Percentiles rank a stretch among this genome's conserved stretches.
Evolutionary conservation across 2,113 vertebrate genomes (phyloP).

Genomic region (Carettochelys insculpta): DNA sequence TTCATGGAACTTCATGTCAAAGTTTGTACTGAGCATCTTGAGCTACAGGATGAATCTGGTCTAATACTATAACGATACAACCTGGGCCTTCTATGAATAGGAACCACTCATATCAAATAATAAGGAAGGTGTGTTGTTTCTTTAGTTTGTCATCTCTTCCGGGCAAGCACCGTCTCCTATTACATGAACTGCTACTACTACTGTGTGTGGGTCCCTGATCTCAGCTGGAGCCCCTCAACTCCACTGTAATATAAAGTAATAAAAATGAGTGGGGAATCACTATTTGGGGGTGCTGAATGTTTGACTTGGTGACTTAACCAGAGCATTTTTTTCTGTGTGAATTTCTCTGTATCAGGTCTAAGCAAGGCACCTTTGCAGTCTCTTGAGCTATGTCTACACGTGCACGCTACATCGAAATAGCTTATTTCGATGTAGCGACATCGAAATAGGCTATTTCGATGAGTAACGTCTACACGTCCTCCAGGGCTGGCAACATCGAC

Average conservation of each 20-base stretch:
- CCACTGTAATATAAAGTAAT: not conserved
- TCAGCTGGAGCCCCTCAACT: not conserved
- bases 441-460: too few species aligned
- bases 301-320: not conserved
- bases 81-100: not conserved
- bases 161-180: not conserved
- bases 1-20: not conserved
- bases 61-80: not conserved
- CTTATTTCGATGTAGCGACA: too few species aligned
- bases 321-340: not conserved
- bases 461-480: too few species aligned
- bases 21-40: not conserved
- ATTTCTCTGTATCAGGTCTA: not conserved
- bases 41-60: not conserved
- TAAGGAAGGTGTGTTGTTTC: rapidly evolving
- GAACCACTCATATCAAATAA: not conserved
- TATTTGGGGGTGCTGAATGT: not conserved
- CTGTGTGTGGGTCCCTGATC: not conserved
- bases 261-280: too few species aligned
- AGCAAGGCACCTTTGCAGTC: not conserved
- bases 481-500: too few species aligned
- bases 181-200: not conserved
- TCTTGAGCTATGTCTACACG: too few species aligned
- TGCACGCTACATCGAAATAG: too few species aligned
- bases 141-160: not conserved